A percentile compares a stretch with the other conserved stretches of the same genome.
These are phyloP conservation scores for Sclerodermus sp. DNA, from an alignment of 2,888 invertebrate species.

Conservation along the genomic window DNA sequence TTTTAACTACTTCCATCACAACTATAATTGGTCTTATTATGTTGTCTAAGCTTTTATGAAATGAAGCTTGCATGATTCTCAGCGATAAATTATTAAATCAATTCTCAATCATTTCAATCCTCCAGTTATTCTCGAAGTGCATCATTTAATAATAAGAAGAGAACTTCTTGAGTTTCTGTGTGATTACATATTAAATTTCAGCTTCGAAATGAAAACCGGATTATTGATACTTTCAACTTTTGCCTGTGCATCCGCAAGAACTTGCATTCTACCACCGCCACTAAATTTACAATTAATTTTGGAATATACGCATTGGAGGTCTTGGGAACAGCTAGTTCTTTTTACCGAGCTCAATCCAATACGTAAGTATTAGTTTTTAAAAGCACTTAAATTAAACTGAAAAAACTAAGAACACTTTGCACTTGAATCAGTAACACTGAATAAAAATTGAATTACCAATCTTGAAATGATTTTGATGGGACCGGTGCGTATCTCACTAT, in stretches of 20 bases:
- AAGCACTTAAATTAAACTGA: too few species aligned
- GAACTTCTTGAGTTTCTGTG: too few species aligned
- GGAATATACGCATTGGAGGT: slow-evolving; percentile 62
- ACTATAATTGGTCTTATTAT: too few species aligned
- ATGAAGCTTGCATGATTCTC: background rate
- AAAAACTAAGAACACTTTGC: too few species aligned
- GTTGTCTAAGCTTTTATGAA: too few species aligned
- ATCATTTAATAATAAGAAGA: too few species aligned
- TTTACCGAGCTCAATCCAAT: slow-evolving; percentile 53
- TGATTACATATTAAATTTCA: background rate
- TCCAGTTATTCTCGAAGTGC: too few species aligned
- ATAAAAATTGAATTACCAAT: too few species aligned
- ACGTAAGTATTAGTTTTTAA: slow-evolving; percentile 26
- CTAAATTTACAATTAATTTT: slow-evolving; percentile 58
- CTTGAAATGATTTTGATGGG: too few species aligned
- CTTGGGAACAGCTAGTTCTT: slow-evolving; percentile 61
- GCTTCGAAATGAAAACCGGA: slow-evolving; percentile 7
- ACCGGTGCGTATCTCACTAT: too few species aligned
- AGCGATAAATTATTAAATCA: slow-evolving; percentile 11
- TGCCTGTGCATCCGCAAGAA: slow-evolving; percentile 1
- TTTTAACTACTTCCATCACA: too few species aligned
- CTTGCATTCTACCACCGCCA: slow-evolving; percentile 36
- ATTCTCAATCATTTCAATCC: background rate
- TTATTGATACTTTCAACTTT: slow-evolving; percentile 5
- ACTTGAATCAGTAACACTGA: too few species aligned